A percentile compares a stretch with the other conserved stretches of the same genome.
These are phyloP conservation scores for Sebastes kiyomatsui DNA, from an alignment of 2,797 vertebrate species.

Conservation along the genomic window DNA sequence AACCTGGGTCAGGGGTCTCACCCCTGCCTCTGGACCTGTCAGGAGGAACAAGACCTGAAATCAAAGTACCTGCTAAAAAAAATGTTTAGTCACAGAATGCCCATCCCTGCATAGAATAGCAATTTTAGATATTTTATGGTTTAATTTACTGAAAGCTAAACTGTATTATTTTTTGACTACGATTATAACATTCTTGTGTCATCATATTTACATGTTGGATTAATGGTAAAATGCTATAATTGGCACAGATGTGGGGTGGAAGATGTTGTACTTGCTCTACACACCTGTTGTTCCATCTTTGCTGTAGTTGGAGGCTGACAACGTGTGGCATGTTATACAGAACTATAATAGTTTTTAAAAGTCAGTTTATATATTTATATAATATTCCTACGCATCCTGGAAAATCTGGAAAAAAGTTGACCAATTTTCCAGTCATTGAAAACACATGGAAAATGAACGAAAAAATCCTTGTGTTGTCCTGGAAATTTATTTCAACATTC, in stretches of 20 bases:
- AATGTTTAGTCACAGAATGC: neutral
- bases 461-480: neutral
- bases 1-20: slow-evolving; percentile 52
- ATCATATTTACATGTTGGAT: neutral
- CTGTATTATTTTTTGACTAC: neutral
- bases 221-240: neutral
- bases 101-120: neutral
- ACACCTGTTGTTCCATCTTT: neutral
- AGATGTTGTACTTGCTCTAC: neutral
- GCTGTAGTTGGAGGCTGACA: neutral
- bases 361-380: neutral
- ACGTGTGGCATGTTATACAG: neutral
- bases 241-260: neutral
- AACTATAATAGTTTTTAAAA: neutral
- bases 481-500: neutral
- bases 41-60: slow-evolving; percentile 46
- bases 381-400: too few relatives aligned
- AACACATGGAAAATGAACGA: too few relatives aligned
- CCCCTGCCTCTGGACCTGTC: slow-evolving; percentile 45
- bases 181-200: too few relatives aligned
- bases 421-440: too few relatives aligned
- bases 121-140: neutral
- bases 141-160: neutral
- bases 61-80: neutral
- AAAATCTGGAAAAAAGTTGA: too few relatives aligned